Evolutionary conservation across 2,888 invertebrate genomes (phyloP), one percentile per base, ranked within the genome.

Genomic region (Oscheius myriophilus): DNA sequence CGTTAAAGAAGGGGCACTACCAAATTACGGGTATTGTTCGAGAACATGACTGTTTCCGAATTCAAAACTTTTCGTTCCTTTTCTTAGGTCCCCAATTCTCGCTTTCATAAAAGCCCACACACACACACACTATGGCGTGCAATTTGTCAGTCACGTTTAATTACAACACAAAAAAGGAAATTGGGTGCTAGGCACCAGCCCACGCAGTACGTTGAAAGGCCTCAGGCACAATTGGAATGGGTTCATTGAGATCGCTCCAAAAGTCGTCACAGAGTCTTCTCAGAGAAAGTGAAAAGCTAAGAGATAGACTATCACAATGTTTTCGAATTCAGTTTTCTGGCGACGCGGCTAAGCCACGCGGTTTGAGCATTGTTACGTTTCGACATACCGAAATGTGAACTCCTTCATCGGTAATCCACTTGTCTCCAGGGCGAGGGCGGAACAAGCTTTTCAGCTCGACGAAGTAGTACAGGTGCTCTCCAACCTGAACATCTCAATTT

Each of bases 381-480:
- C n/a, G 16, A 46, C 66, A 14, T 26, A 76, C 79, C 61, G 82
- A 78, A 59, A 84, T 82, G 66, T 77, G 76, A 54, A 85, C 81
- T 12, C 84, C 83, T 57, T 84, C 84, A 54, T 84, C 83, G 21
- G 81, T 83, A 49, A 80, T 77, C 84, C 83, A 85, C 55, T 71
- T 75, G 41, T 84, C 85, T 68, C 85, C 85, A 7, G 85, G 83
- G n/a, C 75, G 73, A 21, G 86, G 82, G 1, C 85, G 83, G 78
- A 86, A 85, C 57, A 85, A 81, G 54, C 73, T 75, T 72, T 85
- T 86, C 52, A 85, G 70, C 69, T 85, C 85, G 57, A 86, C 85
- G 75, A 86, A 85, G 53, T 85, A 85, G 77, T 82, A 76, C 14
- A 85, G 75, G 25, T 76, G 66, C n/a, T 86, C 81, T 42, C 84